phyloP scores from a whole-genome alignment of 1,140 invertebrate genomes.

The Temnothorax nylanderi region DNA sequence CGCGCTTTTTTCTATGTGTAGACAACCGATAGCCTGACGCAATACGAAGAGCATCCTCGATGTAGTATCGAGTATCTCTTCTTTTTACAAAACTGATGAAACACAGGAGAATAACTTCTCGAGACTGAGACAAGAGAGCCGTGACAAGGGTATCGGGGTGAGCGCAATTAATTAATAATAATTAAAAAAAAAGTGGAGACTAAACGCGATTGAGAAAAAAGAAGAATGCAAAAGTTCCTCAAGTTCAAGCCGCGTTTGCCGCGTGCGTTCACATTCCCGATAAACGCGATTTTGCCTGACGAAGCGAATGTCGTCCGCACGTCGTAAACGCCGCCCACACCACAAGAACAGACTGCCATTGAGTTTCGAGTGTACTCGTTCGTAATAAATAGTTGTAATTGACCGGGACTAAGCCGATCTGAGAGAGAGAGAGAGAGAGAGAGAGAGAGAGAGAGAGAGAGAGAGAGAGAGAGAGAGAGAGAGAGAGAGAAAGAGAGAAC shows the following conservation, averaged over 20 bases:
- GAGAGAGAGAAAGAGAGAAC: neutral
- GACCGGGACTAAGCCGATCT: slow-evolving; percentile 35
- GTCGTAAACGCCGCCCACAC: slow-evolving; percentile 60
- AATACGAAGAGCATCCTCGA: slow-evolving; percentile 21
- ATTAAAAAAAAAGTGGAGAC: slow-evolving; percentile 10
- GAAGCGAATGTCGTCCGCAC: slow-evolving; percentile 38
- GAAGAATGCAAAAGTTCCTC: slow-evolving; percentile 65
- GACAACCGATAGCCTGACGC: slow-evolving; percentile 35
- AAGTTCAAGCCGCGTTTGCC: slow-evolving; percentile 66
- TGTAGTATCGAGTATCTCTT: slow-evolving; percentile 16
- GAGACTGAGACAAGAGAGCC: slow-evolving; percentile 48
- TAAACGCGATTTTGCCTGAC: slow-evolving; percentile 28
- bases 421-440: neutral
- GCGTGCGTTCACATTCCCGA: slow-evolving; percentile 52
- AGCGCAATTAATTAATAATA: slow-evolving; percentile 57
- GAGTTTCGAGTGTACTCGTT: slow-evolving; percentile 65
- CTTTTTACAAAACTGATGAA: slow-evolving; percentile 24
- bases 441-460: neutral
- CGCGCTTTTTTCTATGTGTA: slow-evolving; percentile 54
- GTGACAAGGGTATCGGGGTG: slow-evolving; percentile 40
- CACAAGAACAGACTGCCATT: slow-evolving; percentile 76
- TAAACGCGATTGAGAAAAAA: slow-evolving; percentile 22
- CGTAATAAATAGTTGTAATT: slow-evolving; percentile 62
- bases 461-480: neutral
- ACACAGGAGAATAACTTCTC: slow-evolving; percentile 50